Base-by-base conservation (phyloP, 2,113 vertebrate genomes). In the Galemys pyrenaicus region DNA sequence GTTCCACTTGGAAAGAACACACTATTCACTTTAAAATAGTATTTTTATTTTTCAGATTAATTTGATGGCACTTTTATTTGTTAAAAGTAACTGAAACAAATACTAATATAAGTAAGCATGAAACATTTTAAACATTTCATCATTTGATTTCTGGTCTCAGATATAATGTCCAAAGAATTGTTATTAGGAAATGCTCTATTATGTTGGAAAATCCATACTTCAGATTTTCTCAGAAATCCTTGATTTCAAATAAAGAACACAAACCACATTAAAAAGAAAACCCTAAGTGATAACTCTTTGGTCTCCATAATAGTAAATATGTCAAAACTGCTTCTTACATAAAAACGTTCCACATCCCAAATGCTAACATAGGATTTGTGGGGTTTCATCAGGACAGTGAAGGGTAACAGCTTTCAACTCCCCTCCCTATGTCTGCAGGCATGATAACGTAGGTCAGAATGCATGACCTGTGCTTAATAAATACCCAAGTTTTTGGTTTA, bases 61-160 rank as follows among this genome's bases (percentile, higher is more conserved):
- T 56, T 65, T 85, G 78, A 58, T 32, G 85, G 78, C 26, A 81
- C 71, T 71, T 89, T 87, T 51, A 74, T 35, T 82, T 86, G 56
- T 35, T 81, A 62, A 87, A 94, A 62, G 67, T 82, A 89, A 54
- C 1, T 73, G 39, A 95, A 79, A 30, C 20, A 87, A 32, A 67
- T n/a, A 74, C 26, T 30, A 94, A 89, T 17, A 92, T 20, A 86
- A 86, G 41, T 35, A 94, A 94, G 82, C 4, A 35, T 54, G 62
- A 89, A 87, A 74, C 32, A 12, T 46, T 32, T 28, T 44, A 78
- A 68, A 58, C 9, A 70, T 9, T 51, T 58, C 30, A 49, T n/a
- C 10, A 91, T 54, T 58, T 94, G 35, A 81, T 60, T 62, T 88
- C 83, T 83, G 74, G 32, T 81, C 37, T 67, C 24, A 26, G 46